Evolutionary conservation across 2,888 invertebrate species (phyloP), one percentile per base, ranked within the genome.

Genomic region (Phorcus lineatus): DNA sequence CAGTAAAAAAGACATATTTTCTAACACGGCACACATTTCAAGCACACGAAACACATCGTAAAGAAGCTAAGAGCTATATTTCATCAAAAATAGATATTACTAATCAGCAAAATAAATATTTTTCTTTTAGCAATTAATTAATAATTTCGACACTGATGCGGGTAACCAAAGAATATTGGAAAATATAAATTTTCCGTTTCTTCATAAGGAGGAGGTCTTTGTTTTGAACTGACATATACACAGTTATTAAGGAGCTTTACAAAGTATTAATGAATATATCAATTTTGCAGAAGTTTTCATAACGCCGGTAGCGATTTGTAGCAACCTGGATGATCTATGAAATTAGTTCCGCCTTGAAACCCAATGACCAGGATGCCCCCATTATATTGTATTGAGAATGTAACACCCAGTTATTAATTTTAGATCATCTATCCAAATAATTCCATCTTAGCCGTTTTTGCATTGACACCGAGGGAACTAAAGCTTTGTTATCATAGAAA

Each of bases 391-490:
- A 62, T 62, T 62, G 28, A 62, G 16, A 24, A 24, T 13, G 17
- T 28, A 24, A 62, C 24, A 62, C 28, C 13, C 9, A 62, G 28
- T 62, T 62, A 62, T 62, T 62, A 62, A 62, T 62, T 62, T 62
- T 62, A 62, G 24, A 62, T 62, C 62, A 62, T 62, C 62, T 62
- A 24, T 62, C 62, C 24, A 62, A 62, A 62, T 28, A 62, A 62
- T 24, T 28, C 24, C 24, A 62, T 28, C 62, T 62, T 62, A 62
- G 62, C 24, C 62, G 24, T 62, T 24, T 62, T 28, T 24, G 24
- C 24, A 62, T 22, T 62, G 62, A 62, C 28, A 62, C 62, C 62
- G 17, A 16, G 16, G 62, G 57, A 24, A 62, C 28, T 13, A 28
- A 22, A 62, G 62, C 62, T 62, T 28, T 62, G 62, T 62, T 62